Evolutionary conservation across 2,888 invertebrate genomes (phyloP).

Genomic region (Heteropelma amictum): DNA sequence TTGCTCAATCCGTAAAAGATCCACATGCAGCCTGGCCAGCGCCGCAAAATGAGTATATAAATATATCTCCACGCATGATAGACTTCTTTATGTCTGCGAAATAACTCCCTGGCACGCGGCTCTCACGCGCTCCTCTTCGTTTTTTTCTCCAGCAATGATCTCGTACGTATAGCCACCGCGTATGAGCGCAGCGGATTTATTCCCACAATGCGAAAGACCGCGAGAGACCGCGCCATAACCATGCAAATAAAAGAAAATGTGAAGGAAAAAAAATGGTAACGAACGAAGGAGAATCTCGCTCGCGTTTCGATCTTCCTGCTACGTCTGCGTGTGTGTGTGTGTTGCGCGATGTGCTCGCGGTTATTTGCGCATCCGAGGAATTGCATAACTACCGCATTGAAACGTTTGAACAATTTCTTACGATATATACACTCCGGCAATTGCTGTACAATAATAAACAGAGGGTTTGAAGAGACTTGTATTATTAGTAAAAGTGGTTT

Average conservation of each 20-base stretch:
- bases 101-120: constrained; percentile 51
- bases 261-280: not conserved
- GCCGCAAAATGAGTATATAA: too few species aligned
- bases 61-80: not conserved
- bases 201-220: constrained; percentile 56
- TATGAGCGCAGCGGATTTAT: constrained; percentile 11
- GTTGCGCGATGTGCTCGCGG: constrained; percentile 1
- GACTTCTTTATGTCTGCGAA: constrained; percentile 12
- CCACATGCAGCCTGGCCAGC: too few species aligned
- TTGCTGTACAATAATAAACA: too few species aligned
- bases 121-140: constrained; percentile 54
- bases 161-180: constrained; percentile 37
- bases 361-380: constrained; percentile 11
- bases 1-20: constrained; percentile 25
- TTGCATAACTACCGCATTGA: constrained; percentile 38
- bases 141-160: constrained; percentile 31
- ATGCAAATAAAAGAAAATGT: constrained; percentile 24
- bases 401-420: not conserved
- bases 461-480: too few species aligned
- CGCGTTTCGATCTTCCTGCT: constrained; percentile 28
- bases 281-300: constrained; percentile 37
- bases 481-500: too few species aligned
- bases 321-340: not conserved
- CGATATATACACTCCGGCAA: too few species aligned
- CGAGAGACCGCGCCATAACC: constrained; percentile 53